These are phyloP conservation scores for Azorinus chamasolen DNA, from an alignment of 2,888 invertebrate species.

Conservation along the genomic window DNA sequence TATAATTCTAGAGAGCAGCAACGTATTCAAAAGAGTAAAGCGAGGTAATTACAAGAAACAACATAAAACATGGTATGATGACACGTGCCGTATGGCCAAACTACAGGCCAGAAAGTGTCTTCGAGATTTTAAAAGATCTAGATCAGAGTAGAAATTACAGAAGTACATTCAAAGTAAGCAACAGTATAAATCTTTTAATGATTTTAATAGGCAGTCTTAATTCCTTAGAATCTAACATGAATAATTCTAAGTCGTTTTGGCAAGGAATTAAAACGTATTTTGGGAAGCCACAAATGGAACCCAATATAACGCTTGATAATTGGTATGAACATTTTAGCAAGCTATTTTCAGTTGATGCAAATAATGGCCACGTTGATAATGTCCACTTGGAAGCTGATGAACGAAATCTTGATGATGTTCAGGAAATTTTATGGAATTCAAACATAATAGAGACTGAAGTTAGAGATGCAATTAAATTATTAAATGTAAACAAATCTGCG, in stretches of 20 bases:
- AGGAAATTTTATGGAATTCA: background rate
- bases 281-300: background rate
- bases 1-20: no score
- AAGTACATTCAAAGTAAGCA: background rate
- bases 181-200: background rate
- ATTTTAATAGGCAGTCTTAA: background rate
- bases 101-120: background rate
- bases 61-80: background rate
- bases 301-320: background rate
- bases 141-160: background rate
- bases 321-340: conserved; percentile 3
- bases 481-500: conserved; percentile 2
- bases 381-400: no score
- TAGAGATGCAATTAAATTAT: background rate
- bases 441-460: background rate
- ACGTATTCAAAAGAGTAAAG: background rate
- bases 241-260: conserved; percentile 6
- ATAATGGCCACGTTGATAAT: background rate
- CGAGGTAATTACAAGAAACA: background rate
- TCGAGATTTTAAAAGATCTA: background rate
- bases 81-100: background rate
- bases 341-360: background rate
- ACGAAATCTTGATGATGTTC: background rate
- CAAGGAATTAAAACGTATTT: no score
- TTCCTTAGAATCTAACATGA: background rate